Evolutionary conservation across 2,113 vertebrate genomes (phyloP), one percentile per base, ranked within the genome.

Genomic region (Sarotherodon lohbergeri): DNA sequence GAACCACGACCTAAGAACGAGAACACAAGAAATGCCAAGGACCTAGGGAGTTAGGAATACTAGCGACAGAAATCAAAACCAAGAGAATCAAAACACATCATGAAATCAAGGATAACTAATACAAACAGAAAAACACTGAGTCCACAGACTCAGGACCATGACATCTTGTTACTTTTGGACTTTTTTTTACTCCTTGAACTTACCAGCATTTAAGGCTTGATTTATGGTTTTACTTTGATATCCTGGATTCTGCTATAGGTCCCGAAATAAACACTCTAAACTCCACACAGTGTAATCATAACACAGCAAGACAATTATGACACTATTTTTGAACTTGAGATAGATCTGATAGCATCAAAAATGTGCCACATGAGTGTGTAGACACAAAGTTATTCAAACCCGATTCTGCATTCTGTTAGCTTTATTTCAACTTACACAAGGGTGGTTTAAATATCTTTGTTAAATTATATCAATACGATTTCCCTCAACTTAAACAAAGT

Each of bases 401-500:
- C 36, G 7, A 9, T 41, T 22, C 4, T 68, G 36, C 36, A 43
- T 61, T 34, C 0, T 41, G 7, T n/a, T 24, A 71, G 36, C n/a
- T 71, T 71, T 71, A 43, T 12, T 43, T 71, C 66, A 43, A 13
- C 12, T 71, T 63, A 6, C 59, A 71, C n/a, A 24, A 24, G 13
- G 14, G 12, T 24, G n/a, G 36, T 71, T 71, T 0, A 71, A 71
- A 71, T 43, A 24, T 71, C n/a, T 43, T 71, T 71, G 7, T 71
- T 43, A 6, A 71, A 71, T 43, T 27, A 24, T 0, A 71, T 24
- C 0, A 9, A 9, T 0, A 71, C 39, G 0, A 71, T 71, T 43
- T 24, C 5, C 12, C n/a, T 9, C 7, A 27, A 16, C 39, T 6
- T 1, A 14, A 71, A 43, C 39, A 43, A 43, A 71, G 34, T 41